Percentiles rank a stretch among this genome's conserved stretches.
These are phyloP conservation scores for Pherbina coryleti DNA, from an alignment of 2,888 invertebrate species.

Conservation along the genomic window DNA sequence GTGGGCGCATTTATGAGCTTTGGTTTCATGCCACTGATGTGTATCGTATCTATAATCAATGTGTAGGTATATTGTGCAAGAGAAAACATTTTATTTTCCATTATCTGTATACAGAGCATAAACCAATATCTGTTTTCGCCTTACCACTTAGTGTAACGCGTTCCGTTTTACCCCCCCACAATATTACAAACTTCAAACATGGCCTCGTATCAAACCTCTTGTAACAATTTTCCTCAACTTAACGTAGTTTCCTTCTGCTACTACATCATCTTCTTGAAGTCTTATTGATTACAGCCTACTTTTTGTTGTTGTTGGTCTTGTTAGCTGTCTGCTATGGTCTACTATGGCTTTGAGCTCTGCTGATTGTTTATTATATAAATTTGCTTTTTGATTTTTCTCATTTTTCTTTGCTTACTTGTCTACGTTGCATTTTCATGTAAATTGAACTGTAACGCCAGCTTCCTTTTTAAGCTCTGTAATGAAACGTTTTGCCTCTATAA, in stretches of 20 bases:
- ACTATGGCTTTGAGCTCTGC: not conserved
- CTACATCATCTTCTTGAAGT: not conserved
- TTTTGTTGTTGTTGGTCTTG: not conserved
- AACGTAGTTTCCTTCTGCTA: not conserved
- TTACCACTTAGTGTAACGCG: too few species aligned
- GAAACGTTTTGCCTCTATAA: not conserved
- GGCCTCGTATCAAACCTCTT: not conserved
- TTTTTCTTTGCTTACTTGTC: not conserved
- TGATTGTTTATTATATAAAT: not conserved
- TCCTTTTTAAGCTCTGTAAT: slow-evolving; percentile 22
- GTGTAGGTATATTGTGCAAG: too few species aligned
- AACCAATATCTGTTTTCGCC: too few species aligned
- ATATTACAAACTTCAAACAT: not conserved
- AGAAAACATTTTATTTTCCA: too few species aligned
- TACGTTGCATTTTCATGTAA: slow-evolving; percentile 15
- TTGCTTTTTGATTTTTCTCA: not conserved
- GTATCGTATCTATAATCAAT: too few species aligned
- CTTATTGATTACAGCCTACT: not conserved
- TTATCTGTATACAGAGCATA: too few species aligned
- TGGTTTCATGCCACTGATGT: too few species aligned
- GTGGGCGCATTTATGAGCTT: too few species aligned
- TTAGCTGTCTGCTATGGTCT: not conserved
- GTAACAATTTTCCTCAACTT: too few species aligned
- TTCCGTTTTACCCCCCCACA: not conserved
- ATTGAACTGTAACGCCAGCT: slow-evolving; percentile 11